Base-by-base conservation (phyloP, 2,888 invertebrate genomes). In the Eutolmus rufibarbis region DNA sequence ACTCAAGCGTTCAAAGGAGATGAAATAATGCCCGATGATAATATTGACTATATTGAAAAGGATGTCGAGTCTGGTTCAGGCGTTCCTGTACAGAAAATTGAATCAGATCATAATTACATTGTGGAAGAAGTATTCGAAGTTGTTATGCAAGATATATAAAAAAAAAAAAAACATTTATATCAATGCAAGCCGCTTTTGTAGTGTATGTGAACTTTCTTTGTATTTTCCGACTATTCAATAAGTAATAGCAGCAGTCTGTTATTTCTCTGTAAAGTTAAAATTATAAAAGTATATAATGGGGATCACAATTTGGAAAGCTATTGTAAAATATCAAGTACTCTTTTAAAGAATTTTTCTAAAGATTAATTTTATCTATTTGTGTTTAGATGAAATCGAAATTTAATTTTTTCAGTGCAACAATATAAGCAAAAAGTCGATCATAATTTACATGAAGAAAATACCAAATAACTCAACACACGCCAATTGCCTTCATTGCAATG, bases 101-200 rank as follows among this genome's bases (percentile, higher is more conserved):
- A 85, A 74, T 46, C 57, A 8, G 88, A 88, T 88, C 87, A 88
- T 78, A 88, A 88, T 74, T 88, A 88, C 56, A 87, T 87, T 34
- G 46, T 86, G 37, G 87, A 86, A 79, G 87, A 88, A 43, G 82
- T 77, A 66, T 86, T 86, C 40, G 74, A 74, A 37, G 28, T 37
- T 74, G 46, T 43, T 19, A 84, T 84, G n/a, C 40, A 84, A 40
- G 23, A 84, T 37, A 66, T 66, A 28, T 66, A 66, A 57, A 23
- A 16, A n/a, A n/a, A n/a, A n/a, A n/a, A n/a, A n/a, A n/a, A n/a
- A n/a, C n/a, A n/a, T n/a, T n/a, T 12, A 46, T 16, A 5, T 16
- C 12, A 46, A 46, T 46, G 12, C 4, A 46, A 46, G 14, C 16
- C 16, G 12, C 12, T 3, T 2, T 46, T 46, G 16, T 46, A 4